Base-by-base conservation (phyloP, 1,140 invertebrate species). In the Papilio aristodemus region DNA sequence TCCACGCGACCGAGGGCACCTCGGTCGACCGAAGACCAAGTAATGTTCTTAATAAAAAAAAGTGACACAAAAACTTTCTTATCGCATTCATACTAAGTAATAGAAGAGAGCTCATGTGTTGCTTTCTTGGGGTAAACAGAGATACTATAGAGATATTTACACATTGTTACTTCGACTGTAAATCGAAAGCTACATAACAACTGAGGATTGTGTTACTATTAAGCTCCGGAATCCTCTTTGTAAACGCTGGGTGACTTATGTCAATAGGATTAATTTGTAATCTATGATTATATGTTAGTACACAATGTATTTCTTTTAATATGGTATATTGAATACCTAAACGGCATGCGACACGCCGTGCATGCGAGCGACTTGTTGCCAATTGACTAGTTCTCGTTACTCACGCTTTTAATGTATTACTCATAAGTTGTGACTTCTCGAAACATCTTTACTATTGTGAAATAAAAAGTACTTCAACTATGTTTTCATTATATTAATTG, bases 221-320 rank as follows among this genome's bases (percentile, higher is more conserved):
- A 22, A 50, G 46, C 46, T 22, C 11, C 7, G 46, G 19, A 50
- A 50, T 50, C 46, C 46, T 50, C 19, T 50, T 50, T 50, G 19
- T 50, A 22, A 50, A 50, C 17, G 19, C 19, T 11, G 22, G 46
- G 8, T 17, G 14, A 50, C 19, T 43, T 25, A 50, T 22, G 46
- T 11, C 17, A 50, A 50, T 50, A 50, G 46, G 9, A 22, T 50
- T 50, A 50, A 50, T 9, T 22, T 50, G 17, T 50, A 50, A 50
- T 50, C 17, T 50, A 22, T 25, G 46, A 10, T 50, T 22, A 22
- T 22, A 5, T 50, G 46, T 22, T 50, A 19, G 7, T 50, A 50
- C 22, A 4, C 17, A 4, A 50, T 22, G 17, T 19, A 50, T 50
- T 22, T 22, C 17, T 2, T 50, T 50, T 11, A 14, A 43, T 43